A percentile compares a stretch with the other conserved stretches of the same genome.
phyloP scores from a whole-genome alignment of 1,140 invertebrate genomes.

The Panagrolaimus sp. region DNA sequence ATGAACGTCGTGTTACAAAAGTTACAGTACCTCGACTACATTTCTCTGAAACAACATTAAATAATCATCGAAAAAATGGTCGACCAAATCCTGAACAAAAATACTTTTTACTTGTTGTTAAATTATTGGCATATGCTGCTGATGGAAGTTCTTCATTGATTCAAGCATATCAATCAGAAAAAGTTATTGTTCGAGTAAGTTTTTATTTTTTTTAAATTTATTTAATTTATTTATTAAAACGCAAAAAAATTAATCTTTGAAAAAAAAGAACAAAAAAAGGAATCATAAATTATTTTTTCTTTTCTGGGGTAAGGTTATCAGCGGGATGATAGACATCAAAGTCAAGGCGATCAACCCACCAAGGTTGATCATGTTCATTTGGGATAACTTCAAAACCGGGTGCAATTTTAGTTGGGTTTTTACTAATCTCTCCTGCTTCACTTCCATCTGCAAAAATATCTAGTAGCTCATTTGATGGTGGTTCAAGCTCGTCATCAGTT shows the following conservation, averaged over 20 bases:
- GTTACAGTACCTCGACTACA: conserved; percentile 88
- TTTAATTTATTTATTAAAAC: background rate
- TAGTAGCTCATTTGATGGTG: conserved; percentile 2
- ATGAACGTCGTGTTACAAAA: conserved; percentile 62
- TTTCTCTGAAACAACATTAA: conserved; percentile 94
- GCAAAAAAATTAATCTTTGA: no score
- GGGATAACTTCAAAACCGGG: conserved; percentile 33
- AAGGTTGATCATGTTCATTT: conserved; percentile 8
- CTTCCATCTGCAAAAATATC: background rate
- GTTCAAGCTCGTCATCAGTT: conserved; percentile 31
- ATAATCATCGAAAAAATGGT: conserved; percentile 97
- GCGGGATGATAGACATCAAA: conserved; percentile 22
- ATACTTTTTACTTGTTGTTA: conserved; percentile 85
- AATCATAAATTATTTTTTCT: background rate
- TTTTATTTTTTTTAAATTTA: background rate
- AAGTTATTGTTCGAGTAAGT: conserved; percentile 85
- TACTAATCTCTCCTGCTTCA: conserved; percentile 12
- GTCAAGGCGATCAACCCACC: conserved; percentile 18
- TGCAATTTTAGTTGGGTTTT: conserved; percentile 20
- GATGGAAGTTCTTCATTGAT: conserved; percentile 62
- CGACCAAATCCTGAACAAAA: conserved; percentile 95
- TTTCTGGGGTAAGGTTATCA: conserved; percentile 13
- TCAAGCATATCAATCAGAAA: conserved; percentile 80
- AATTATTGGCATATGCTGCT: conserved; percentile 73
- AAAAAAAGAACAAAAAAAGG: no score